Evolutionary conservation across 1,140 invertebrate genomes (phyloP).

Genomic region (Cherax quadricarinatus): DNA sequence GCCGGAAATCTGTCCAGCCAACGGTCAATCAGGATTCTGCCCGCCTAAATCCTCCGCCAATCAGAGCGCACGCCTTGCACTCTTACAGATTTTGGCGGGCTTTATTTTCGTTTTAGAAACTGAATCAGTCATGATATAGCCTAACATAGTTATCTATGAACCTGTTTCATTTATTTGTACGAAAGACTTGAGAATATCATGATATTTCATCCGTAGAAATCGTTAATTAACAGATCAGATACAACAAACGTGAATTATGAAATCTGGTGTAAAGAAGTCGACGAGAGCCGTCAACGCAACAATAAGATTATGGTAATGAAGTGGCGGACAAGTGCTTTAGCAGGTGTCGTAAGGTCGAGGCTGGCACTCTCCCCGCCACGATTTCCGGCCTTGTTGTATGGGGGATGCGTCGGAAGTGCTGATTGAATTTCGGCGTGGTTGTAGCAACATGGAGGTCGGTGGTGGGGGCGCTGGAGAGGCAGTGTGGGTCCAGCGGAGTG

Average conservation of each 20-base stretch:
- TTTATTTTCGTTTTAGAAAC: constrained; percentile 72
- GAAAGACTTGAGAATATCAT: neutral
- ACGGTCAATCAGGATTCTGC: constrained; percentile 71
- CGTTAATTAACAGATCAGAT: no score
- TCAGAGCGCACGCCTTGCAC: constrained; percentile 68
- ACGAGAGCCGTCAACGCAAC: constrained; percentile 71
- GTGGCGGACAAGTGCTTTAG: constrained; percentile 73
- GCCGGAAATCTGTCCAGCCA: constrained; percentile 71
- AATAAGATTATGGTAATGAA: constrained; percentile 73
- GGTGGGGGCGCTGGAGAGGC: constrained; percentile 76
- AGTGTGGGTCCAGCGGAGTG: constrained; percentile 77
- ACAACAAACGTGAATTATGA: constrained; percentile 61
- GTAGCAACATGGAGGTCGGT: constrained; percentile 76
- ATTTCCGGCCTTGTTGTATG: constrained; percentile 48
- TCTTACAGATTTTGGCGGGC: constrained; percentile 71
- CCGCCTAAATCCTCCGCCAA: constrained; percentile 72
- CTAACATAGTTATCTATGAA: constrained; percentile 25
- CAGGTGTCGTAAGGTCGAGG: constrained; percentile 62
- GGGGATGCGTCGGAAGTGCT: constrained; percentile 69
- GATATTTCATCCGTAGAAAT: neutral
- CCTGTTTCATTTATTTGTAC: neutral
- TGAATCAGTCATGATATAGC: constrained; percentile 60
- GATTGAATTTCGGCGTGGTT: constrained; percentile 72
- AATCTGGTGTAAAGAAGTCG: constrained; percentile 69
- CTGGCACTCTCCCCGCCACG: constrained; percentile 5